Evolutionary conservation across 2,888 invertebrate species (phyloP), one percentile per base, ranked within the genome.

Genomic region (Alloscopus bannaensis): DNA sequence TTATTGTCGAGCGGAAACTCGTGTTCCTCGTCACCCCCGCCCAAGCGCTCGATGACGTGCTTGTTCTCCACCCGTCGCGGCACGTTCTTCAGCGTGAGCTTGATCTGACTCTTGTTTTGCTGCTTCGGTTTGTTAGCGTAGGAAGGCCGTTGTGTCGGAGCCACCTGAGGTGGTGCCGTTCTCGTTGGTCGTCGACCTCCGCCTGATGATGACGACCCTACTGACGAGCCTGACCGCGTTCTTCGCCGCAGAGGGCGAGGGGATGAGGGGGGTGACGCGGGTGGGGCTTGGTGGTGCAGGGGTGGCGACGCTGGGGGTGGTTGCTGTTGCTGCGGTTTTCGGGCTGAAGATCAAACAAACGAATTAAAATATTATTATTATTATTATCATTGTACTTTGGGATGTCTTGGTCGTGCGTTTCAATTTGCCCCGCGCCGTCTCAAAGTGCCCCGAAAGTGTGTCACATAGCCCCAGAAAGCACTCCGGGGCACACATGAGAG

Each of bases 141-240:
- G 85, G 88, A 88, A 89, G 89, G 90, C 90, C 90, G 90, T 90
- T 90, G 90, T 90, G 90, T 90, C 90, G 90, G 89, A 89, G 90
- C 81, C 71, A 68, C 69, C 59, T 2, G 64, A 42, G 40, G 64
- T 24, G 8, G 31, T 24, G 20, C 6, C 8, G 55, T 20, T n/a
- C n/a, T 11, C n/a, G 47, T 47, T 6, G 36, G 36, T 36, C 8
- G 13, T 36, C 4, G 47, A 47, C 47, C n/a, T 13, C 8, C 11
- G 4, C 11, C 18, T 47, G 47, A 47, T 18, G 47, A 47, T 4
- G 47, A 47, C n/a, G 47, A 47, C n/a, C n/a, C n/a, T n/a, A n/a
- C n/a, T 22, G 55, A 55, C 26, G 55, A 55, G 3, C 47, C 11
- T 6, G 55, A 55, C 13, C 55, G 26, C 26, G 42, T 42, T n/a